Percentiles rank a stretch among this genome's conserved stretches.
These are phyloP conservation scores for Eurypyga helias DNA, from an alignment of 2,113 vertebrate genomes.

Conservation along the genomic window DNA sequence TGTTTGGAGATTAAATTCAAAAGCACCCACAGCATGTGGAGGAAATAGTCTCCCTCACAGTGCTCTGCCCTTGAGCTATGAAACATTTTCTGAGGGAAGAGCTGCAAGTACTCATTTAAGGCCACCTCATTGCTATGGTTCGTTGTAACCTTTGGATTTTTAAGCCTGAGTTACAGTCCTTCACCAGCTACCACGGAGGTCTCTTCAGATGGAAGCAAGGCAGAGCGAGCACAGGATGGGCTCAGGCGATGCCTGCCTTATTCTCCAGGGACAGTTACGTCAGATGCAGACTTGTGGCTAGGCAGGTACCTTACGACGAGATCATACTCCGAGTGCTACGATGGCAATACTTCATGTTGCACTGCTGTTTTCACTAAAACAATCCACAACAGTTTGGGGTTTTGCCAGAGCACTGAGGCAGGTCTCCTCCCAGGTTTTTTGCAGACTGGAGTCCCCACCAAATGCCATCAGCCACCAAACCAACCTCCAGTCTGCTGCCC, in stretches of 20 bases:
- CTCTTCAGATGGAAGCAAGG: neutral
- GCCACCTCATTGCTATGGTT: neutral
- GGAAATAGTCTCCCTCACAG: neutral
- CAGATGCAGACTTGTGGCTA: neutral
- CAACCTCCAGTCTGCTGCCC: neutral
- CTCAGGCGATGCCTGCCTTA: neutral
- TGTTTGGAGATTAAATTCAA: neutral
- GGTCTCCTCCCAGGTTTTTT: neutral
- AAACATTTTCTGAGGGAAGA: neutral
- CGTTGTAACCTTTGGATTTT: neutral
- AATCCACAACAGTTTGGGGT: neutral
- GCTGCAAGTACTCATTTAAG: neutral
- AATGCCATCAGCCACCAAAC: neutral
- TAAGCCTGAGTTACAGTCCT: rapidly evolving
- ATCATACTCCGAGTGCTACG: rapidly evolving
- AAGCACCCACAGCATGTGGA: neutral
- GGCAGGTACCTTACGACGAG: neutral
- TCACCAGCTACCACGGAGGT: neutral
- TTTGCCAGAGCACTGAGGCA: neutral
- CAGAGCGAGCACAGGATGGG: neutral
- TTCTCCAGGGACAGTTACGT: neutral
- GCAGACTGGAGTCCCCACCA: neutral
- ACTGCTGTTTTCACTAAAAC: neutral
- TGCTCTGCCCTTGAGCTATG: neutral
- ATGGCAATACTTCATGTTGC: neutral